Evolutionary conservation across 2,888 invertebrate species (phyloP).

Genomic region (Steromphala cineraria): DNA sequence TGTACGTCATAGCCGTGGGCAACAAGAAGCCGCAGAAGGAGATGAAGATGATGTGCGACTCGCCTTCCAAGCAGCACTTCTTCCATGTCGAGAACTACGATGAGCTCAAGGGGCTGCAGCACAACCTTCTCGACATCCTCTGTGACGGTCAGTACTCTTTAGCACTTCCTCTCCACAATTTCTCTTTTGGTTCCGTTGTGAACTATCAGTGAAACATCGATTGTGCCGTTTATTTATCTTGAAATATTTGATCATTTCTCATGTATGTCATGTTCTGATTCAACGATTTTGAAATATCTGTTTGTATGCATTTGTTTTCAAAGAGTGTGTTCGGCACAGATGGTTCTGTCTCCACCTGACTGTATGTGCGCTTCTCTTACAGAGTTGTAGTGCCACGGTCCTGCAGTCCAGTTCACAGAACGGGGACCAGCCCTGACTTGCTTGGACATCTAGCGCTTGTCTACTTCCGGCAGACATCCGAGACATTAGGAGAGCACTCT

Average conservation of each 20-base stretch:
- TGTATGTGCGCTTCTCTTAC: background rate
- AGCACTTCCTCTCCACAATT: too few relatives aligned
- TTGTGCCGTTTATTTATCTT: too few relatives aligned
- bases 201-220: too few relatives aligned
- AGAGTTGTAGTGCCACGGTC: background rate
- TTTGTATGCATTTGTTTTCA: too few relatives aligned
- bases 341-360: background rate
- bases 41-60: constrained; percentile 62
- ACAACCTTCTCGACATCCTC: constrained; percentile 52
- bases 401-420: background rate
- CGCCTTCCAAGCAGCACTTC: constrained; percentile 59
- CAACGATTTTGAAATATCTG: too few relatives aligned
- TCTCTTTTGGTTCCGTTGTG: too few relatives aligned
- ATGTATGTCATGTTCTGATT: too few relatives aligned
- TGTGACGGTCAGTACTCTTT: constrained; percentile 61
- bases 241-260: too few relatives aligned
- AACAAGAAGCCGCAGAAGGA: constrained; percentile 54
- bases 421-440: background rate
- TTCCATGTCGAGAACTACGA: constrained; percentile 60
- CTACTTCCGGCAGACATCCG: too few relatives aligned
- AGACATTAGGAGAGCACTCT: too few relatives aligned
- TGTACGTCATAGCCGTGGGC: constrained; percentile 58
- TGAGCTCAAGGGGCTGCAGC: constrained; percentile 50
- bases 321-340: too few relatives aligned
- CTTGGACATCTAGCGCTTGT: background rate